A percentile compares a stretch with the other conserved stretches of the same genome.
Evolutionary conservation across 2,888 invertebrate species (phyloP).

Genomic region (Monopis laevigella): DNA sequence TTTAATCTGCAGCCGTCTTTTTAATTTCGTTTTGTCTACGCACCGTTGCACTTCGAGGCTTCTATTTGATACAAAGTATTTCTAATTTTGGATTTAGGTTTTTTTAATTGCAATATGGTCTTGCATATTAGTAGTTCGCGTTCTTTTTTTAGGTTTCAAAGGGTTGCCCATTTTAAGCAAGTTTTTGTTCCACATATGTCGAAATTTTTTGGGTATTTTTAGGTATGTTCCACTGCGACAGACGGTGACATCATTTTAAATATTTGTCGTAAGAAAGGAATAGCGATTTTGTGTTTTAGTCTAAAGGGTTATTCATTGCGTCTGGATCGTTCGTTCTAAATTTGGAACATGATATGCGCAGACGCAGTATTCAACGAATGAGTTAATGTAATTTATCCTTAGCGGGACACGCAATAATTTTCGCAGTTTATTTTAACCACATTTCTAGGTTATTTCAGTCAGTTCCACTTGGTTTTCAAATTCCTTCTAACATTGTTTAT

Average conservation of each 20-base stretch:
- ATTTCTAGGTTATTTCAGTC: too few species aligned
- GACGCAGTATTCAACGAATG: too few species aligned
- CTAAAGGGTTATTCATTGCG: slow-evolving; percentile 17
- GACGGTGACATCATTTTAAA: slow-evolving; percentile 56
- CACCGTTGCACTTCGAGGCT: slow-evolving; percentile 26
- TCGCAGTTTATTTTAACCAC: too few species aligned
- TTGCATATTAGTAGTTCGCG: not conserved
- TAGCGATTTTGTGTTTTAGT: slow-evolving; percentile 26
- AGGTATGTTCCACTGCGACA: slow-evolving; percentile 57
- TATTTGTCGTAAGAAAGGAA: too few species aligned
- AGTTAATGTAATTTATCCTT: too few species aligned
- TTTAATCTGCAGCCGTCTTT: slow-evolving; percentile 27
- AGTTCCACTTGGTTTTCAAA: too few species aligned
- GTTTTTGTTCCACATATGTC: slow-evolving; percentile 49
- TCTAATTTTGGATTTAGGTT: too few species aligned
- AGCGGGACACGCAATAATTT: too few species aligned
- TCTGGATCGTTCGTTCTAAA: slow-evolving; percentile 1
- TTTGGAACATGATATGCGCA: not conserved
- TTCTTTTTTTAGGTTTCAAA: slow-evolving; percentile 8
- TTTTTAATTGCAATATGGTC: too few species aligned
- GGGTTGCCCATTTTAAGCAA: slow-evolving; percentile 5
- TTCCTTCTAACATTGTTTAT: too few species aligned
- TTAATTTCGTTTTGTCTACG: slow-evolving; percentile 36
- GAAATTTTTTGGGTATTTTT: slow-evolving; percentile 56
- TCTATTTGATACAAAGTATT: too few species aligned